A percentile compares a stretch with the other conserved stretches of the same genome.
Evolutionary conservation across 2,888 invertebrate genomes (phyloP).

Genomic region (Dinocampus coccinellae): DNA sequence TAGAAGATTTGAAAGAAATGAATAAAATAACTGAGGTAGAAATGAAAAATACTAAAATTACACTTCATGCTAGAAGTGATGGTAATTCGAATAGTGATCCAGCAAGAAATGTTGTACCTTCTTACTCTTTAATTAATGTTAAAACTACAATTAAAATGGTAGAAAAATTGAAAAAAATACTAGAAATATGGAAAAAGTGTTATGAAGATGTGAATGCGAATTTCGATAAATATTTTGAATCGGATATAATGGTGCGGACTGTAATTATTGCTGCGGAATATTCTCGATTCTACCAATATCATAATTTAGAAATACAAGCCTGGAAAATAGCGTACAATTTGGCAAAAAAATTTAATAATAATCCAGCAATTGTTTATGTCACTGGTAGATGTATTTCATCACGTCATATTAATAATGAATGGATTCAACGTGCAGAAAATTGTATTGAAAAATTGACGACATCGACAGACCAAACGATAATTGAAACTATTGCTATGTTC

Average conservation of each 20-base stretch:
- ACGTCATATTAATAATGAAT: slow-evolving; percentile 51
- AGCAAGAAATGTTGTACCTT: slow-evolving; percentile 55
- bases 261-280: slow-evolving; percentile 62
- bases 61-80: slow-evolving; percentile 37
- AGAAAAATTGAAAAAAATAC: slow-evolving; percentile 44
- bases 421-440: slow-evolving; percentile 54
- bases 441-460: slow-evolving; percentile 41
- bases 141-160: slow-evolving; percentile 52
- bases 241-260: slow-evolving; percentile 43
- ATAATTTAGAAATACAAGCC: slow-evolving; percentile 53
- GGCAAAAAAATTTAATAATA: slow-evolving; percentile 51
- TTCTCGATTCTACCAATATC: slow-evolving; percentile 56
- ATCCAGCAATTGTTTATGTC: slow-evolving; percentile 53
- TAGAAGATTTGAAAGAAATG: slow-evolving; percentile 47
- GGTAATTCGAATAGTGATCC: slow-evolving; percentile 13
- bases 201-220: slow-evolving; percentile 37
- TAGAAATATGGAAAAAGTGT: slow-evolving; percentile 54
- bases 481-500: slow-evolving; percentile 52
- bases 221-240: neutral
- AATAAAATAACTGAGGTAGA: slow-evolving; percentile 50
- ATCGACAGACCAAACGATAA: slow-evolving; percentile 41
- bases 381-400: slow-evolving; percentile 56
- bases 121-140: slow-evolving; percentile 59
- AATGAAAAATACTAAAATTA: slow-evolving; percentile 48
- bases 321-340: slow-evolving; percentile 60